phyloP scores from a whole-genome alignment of 2,797 vertebrate genomes.

The Pelobates cultripes region DNA sequence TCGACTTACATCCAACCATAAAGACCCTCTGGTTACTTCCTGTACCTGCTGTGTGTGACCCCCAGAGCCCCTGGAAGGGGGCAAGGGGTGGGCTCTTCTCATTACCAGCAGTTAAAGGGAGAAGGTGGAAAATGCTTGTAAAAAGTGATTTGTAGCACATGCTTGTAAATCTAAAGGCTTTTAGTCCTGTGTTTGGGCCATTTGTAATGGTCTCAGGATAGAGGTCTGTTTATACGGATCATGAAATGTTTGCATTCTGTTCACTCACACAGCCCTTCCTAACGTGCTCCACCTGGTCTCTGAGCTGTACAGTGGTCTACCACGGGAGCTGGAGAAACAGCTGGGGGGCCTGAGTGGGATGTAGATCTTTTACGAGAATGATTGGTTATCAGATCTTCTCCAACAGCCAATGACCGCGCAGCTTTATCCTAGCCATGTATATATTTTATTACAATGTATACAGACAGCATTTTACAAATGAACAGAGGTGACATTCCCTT shows the following conservation, averaged over 20 bases:
- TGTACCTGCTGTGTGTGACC: constrained; percentile 15
- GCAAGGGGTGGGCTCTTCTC: not conserved
- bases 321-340: not conserved
- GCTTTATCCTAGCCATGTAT: not conserved
- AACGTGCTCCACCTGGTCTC: constrained; percentile 12
- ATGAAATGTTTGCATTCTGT: constrained; percentile 53
- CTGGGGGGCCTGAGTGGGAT: constrained; percentile 3
- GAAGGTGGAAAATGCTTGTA: constrained; percentile 41
- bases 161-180: constrained; percentile 49
- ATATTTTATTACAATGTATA: too few relatives aligned
- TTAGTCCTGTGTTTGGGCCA: constrained; percentile 43
- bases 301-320: too few relatives aligned
- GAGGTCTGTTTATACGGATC: constrained; percentile 48
- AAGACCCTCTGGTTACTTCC: constrained; percentile 18
- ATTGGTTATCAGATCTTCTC: constrained; percentile 5
- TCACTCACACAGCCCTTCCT: constrained; percentile 45
- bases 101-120: constrained; percentile 1
- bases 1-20: not conserved
- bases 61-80: not conserved
- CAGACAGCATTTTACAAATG: not conserved
- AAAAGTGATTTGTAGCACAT: constrained; percentile 50
- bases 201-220: constrained; percentile 45
- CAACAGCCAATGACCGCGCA: not conserved
- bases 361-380: not conserved
- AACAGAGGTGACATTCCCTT: constrained; percentile 8